Percentiles rank a stretch among this genome's conserved stretches.
Conservation (phyloP, 2,888 invertebrate genomes). For the Drosophila paramelanica region DNA sequence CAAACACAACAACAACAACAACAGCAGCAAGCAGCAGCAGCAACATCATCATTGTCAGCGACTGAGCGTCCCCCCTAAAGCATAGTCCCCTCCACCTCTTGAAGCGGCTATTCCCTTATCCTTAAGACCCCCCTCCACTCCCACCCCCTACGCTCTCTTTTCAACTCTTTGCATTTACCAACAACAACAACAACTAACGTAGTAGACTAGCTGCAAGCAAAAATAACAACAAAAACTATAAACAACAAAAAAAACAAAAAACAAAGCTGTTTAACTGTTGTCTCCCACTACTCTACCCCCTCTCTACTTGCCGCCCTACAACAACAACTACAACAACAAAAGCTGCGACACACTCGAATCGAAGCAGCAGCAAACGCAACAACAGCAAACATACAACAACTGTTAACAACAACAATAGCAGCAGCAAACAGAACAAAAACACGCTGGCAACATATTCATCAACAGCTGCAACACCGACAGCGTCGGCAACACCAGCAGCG, state of each 20-base stretch:
- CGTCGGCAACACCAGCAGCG: slow-evolving; percentile 53
- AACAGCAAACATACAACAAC: slow-evolving; percentile 36
- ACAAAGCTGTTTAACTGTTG: slow-evolving; percentile 77
- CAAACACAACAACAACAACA: slow-evolving; percentile 27
- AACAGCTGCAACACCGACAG: slow-evolving; percentile 45
- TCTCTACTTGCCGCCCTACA: slow-evolving; percentile 58
- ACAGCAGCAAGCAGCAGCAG: slow-evolving; percentile 55
- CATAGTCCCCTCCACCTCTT: background rate
- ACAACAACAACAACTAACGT: slow-evolving; percentile 63
- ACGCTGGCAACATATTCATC: slow-evolving; percentile 55
- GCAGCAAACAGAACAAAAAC: slow-evolving; percentile 59
- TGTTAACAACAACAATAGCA: slow-evolving; percentile 48
- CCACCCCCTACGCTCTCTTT: slow-evolving; percentile 29
- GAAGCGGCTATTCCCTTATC: background rate
- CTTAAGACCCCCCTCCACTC: background rate
- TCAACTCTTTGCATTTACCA: slow-evolving; percentile 47
- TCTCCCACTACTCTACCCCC: slow-evolving; percentile 76
- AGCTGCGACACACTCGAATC: slow-evolving; percentile 42
- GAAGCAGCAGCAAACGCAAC: slow-evolving; percentile 32
- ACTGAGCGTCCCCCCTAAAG: slow-evolving; percentile 47
- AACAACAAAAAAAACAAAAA: slow-evolving; percentile 34
- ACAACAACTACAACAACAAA: slow-evolving; percentile 31
- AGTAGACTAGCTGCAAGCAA: slow-evolving; percentile 76
- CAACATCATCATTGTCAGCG: slow-evolving; percentile 80
- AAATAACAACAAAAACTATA: slow-evolving; percentile 46